Evolutionary conservation across 2,797 vertebrate species (phyloP).

Genomic region (Cyprinodon diabolis): DNA sequence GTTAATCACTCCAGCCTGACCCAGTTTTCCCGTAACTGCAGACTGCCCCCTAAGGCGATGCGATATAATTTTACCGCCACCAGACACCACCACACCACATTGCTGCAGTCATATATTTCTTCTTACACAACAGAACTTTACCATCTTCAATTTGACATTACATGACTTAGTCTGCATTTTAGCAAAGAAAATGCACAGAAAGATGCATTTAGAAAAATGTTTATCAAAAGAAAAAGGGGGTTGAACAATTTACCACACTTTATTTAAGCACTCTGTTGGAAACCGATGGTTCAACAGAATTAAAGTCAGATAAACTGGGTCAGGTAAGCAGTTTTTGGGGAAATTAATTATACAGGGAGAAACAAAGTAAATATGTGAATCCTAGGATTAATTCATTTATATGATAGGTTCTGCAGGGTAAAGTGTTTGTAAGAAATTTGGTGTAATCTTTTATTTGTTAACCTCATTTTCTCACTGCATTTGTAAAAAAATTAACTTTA

Average conservation of each 20-base stretch:
- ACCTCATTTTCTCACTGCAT: neutral
- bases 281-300: neutral
- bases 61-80: conserved; percentile 9
- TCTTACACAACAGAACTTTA: neutral
- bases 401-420: neutral
- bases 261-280: neutral
- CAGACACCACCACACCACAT: conserved; percentile 12
- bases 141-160: neutral
- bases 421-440: neutral
- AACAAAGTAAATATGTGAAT: neutral
- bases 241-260: neutral
- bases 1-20: conserved; percentile 5
- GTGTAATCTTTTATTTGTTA: neutral
- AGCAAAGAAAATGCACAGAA: neutral
- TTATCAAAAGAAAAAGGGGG: neutral
- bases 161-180: neutral
- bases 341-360: neutral
- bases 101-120: neutral
- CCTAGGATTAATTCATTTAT: neutral
- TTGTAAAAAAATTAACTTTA: neutral
- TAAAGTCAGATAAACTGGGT: neutral
- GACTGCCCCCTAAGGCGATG: conserved; percentile 2
- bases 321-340: neutral
- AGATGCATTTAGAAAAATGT: neutral
- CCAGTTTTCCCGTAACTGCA: conserved; percentile 8